Conservation (phyloP, 1,140 invertebrate species). For the Nasonia longicornis region DNA sequence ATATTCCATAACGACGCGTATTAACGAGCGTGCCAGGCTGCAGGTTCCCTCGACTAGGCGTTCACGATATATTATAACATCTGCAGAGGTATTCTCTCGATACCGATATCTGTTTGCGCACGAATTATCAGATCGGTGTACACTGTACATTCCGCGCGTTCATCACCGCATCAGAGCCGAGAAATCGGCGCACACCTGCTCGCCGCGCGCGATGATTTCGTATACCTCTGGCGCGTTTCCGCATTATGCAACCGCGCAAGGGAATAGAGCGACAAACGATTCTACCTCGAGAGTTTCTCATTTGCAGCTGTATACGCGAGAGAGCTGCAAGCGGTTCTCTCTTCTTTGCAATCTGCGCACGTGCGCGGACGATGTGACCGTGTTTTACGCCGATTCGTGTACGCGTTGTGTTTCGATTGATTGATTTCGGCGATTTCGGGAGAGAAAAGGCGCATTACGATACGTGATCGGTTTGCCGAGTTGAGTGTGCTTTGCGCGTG, state of each 20-base stretch:
- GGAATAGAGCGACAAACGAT: too few relatives aligned
- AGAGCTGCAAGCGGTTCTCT: too few relatives aligned
- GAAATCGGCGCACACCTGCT: not conserved
- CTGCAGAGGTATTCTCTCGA: too few relatives aligned
- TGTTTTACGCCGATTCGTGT: not conserved
- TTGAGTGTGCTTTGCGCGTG: too few relatives aligned
- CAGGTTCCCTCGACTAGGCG: not conserved
- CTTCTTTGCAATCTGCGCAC: not conserved
- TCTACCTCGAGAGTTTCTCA: not conserved
- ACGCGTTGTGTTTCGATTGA: not conserved
- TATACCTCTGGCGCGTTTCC: too few relatives aligned
- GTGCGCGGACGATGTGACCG: not conserved
- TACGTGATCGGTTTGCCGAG: too few relatives aligned
- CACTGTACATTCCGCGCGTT: too few relatives aligned
- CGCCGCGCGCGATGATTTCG: not conserved
- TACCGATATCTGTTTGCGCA: too few relatives aligned
- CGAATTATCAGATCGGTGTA: too few relatives aligned
- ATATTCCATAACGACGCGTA: not conserved
- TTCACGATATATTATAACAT: not conserved
- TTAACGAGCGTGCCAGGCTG: not conserved
- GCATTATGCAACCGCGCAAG: not conserved
- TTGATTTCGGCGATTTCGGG: not conserved
- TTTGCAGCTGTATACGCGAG: not conserved
- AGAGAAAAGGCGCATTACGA: not conserved
- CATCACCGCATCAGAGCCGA: not conserved